Evolutionary conservation across 2,797 vertebrate species (phyloP).

Genomic region (Oryzias sinensis): DNA sequence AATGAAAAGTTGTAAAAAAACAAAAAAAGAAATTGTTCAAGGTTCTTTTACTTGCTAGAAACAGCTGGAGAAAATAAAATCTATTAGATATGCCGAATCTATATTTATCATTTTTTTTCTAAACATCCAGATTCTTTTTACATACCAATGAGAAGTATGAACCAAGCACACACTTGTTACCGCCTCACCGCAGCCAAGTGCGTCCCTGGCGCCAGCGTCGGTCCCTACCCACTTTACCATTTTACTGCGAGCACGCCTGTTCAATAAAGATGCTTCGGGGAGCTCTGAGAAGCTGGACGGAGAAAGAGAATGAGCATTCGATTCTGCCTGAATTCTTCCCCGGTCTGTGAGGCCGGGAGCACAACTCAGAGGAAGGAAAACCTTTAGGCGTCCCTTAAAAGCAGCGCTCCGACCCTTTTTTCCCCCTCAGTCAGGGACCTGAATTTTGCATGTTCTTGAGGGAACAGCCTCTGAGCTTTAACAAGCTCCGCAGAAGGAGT

Average conservation of each 20-base stretch:
- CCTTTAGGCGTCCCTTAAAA: conserved; percentile 64
- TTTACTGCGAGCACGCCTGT: conserved; percentile 59
- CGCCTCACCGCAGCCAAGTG: conserved; percentile 46
- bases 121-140: no score
- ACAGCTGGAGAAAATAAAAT: no score
- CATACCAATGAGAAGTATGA: conserved; percentile 6
- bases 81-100: no score
- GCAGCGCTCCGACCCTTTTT: conserved; percentile 34
- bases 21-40: no score
- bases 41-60: no score
- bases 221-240: conserved; percentile 62
- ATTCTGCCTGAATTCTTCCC: conserved; percentile 65
- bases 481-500: conserved; percentile 20
- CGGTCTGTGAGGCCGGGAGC: conserved; percentile 47
- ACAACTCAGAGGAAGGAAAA: conserved; percentile 39
- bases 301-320: conserved; percentile 61
- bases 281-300: conserved; percentile 50
- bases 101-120: no score
- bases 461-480: conserved; percentile 29
- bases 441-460: conserved; percentile 50
- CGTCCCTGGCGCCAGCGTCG: conserved; percentile 55
- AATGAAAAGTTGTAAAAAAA: no score
- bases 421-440: conserved; percentile 39
- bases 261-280: conserved; percentile 71
- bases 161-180: conserved; percentile 23